Evolutionary conservation across 2,888 invertebrate species (phyloP), one percentile per base, ranked within the genome.

Genomic region (Branchellion lobata): DNA sequence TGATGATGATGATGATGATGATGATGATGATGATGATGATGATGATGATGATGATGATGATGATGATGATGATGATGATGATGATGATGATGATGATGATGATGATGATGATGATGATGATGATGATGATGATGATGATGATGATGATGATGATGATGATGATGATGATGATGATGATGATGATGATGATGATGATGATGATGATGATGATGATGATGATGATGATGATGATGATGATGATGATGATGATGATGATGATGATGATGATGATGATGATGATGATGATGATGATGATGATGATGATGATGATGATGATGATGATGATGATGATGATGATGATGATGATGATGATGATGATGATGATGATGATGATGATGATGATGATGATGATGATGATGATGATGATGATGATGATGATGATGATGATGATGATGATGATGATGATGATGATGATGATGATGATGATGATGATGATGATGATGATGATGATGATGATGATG

Each of bases 371-470:
- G 53, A 51, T 51, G 53, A 51, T 51, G 53, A 51, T 51, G 53
- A 51, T 51, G 53, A 51, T 51, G 53, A 51, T 51, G 53, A 51
- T 51, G 53, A 51, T 51, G 53, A 51, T 51, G 53, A 51, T 51
- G 53, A 51, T 51, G 53, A 51, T 51, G 53, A 51, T 51, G 53
- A 51, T 51, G 53, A 51, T 51, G 53, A 51, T 51, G 53, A 51
- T 51, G 53, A 51, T 51, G 53, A 51, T 51, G 53, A 51, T 51
- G 65, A 65, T 65, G 65, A 65, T 65, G 65, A 65, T 65, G 65
- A 65, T 21, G 65, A 65, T 65, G 65, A 65, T 65, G 65, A 65
- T 65, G 65, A 21, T 65, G 65, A 73, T 40, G n/a, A 73, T 47
- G 73, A 40, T 24, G 1, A 40, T 36, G 73, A 40, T 36, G 73